Base-by-base conservation (phyloP, 2,888 invertebrate genomes). In the Eurytoma californica region DNA sequence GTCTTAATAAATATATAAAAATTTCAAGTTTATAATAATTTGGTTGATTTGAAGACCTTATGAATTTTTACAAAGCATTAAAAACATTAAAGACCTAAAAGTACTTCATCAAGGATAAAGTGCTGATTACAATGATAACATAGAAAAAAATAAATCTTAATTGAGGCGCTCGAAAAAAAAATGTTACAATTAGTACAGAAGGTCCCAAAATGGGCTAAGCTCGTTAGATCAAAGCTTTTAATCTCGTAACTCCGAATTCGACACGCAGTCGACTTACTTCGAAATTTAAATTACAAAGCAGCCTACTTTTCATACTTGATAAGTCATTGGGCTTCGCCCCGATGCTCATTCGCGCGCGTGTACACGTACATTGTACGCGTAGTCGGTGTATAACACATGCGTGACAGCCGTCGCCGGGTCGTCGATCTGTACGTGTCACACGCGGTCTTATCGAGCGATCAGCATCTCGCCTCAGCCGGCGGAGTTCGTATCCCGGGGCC, bases 401-500 rank as follows among this genome's bases (percentile, higher is more conserved):
- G 39, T 39, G 39, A 39, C 39, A 7, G 39, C 39, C 39, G 53
- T 24, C 24, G 30, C 55, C 3, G 49, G 9, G 47, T 18, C 53
- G 30, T 24, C 63, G 73, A 73, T 79, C 49, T 68, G 73, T 65
- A 67, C 73, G 57, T 55, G 58, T 16, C 39, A n/a, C 61, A 39
- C 78, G 18, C 49, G 20, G 72, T 24, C 68, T 70, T 80, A 80
- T 77, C 80, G 67, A 77, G 72, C 77, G 75, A 80, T 80, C 74
- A 68, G 61, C 61, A 80, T 78, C 74, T 70, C 70, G 16, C 67
- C 24, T 39, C 9, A 53, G 14, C 57, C 68, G 13, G 12, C 28
- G 66, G 60, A 75, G 60, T 65, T 49, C 67, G 58, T 72, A 66
- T 61, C 75, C 24, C 24, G 24, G 24, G 24, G 24, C 24, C 24